phyloP scores from a whole-genome alignment of 2,888 invertebrate species.

The Theodoxus fluviatilis region DNA sequence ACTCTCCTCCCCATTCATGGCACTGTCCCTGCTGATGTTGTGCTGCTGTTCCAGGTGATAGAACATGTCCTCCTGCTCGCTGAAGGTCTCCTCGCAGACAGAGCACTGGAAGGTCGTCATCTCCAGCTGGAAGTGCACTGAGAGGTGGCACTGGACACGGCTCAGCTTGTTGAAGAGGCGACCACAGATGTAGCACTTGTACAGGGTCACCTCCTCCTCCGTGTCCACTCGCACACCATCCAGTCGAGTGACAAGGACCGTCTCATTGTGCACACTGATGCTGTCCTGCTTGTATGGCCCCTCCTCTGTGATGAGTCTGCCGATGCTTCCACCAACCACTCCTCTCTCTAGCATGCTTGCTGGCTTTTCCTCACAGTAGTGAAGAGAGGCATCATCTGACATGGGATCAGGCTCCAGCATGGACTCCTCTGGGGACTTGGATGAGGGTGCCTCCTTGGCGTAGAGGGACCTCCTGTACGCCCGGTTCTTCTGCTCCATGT shows the following conservation, averaged over 20 bases:
- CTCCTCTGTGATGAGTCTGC: constrained; percentile 25
- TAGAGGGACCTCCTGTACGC: constrained; percentile 33
- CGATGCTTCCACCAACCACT: not conserved
- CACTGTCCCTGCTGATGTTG: constrained; percentile 23
- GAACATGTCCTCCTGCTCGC: constrained; percentile 52
- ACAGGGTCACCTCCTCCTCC: constrained; percentile 55
- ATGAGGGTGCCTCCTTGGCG: not conserved
- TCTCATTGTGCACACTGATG: constrained; percentile 54
- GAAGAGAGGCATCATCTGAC: too few species aligned
- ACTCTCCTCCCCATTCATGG: constrained; percentile 23
- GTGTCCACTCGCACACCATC: constrained; percentile 56
- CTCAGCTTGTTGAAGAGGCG: constrained; percentile 55
- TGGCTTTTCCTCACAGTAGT: too few species aligned
- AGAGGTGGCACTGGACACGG: constrained; percentile 59
- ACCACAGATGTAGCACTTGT: constrained; percentile 63
- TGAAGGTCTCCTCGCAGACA: constrained; percentile 56
- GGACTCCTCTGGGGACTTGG: too few species aligned
- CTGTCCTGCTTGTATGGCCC: constrained; percentile 31
- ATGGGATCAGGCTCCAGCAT: too few species aligned
- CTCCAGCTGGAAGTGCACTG: constrained; percentile 57
- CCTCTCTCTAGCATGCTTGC: too few species aligned
- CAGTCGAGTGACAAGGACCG: constrained; percentile 57
- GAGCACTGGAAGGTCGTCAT: constrained; percentile 54
- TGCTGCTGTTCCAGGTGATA: constrained; percentile 41
- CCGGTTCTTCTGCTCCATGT: constrained; percentile 48